Base-by-base conservation (phyloP, 1,140 invertebrate genomes). In the Drosophila prosaltans region DNA sequence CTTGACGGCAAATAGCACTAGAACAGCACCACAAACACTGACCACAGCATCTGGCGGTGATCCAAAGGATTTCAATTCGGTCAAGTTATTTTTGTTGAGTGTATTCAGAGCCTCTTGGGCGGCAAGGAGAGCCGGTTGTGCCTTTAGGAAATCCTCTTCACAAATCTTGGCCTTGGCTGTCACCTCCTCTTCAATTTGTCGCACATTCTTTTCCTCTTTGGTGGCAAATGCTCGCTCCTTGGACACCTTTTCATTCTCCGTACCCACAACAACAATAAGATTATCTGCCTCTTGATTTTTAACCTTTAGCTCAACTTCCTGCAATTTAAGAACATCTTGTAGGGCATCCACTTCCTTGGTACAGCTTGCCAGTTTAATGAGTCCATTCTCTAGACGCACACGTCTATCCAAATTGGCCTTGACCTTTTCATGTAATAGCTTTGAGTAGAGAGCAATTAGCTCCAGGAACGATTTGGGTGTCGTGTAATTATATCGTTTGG, bases 381-480 rank as follows among this genome's bases (percentile, higher is more conserved):
- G 93, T 59, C 98, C 98, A 92, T 97, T 98, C 92, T 97, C 96
- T 4, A 99, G 92, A 78, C 98, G 93, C 2, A 92, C 84, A n/a
- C 98, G 97, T 90, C 96, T 96, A 55, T 95, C 94, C 71, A 95
- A 94, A n/a, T 98, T 94, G 60, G 97, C 95, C n/a, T 92, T 93
- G 1, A 95, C 95, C 92, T 98, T 98, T 59, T 95, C 95, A 7
- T 93, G 94, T 40, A 99, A 92, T 7, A 99, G 92, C 90, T 97
- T 98, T 1, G 95, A 94, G 86, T 98, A 99, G 1, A 99, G 93
- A 43, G 95, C 94, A 65, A 99, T 98, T 90, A 98, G 97, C 91
- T 99, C 98, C n/a, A 99, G 92, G 92, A 98, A 99, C 2, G 97
- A 97, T 93, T 99, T 99, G 0, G 98, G 98, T 1, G 98, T 99